phyloP scores from a whole-genome alignment of 92 coral and sea anemone genomes.

The Palythoa caribaeorum region DNA sequence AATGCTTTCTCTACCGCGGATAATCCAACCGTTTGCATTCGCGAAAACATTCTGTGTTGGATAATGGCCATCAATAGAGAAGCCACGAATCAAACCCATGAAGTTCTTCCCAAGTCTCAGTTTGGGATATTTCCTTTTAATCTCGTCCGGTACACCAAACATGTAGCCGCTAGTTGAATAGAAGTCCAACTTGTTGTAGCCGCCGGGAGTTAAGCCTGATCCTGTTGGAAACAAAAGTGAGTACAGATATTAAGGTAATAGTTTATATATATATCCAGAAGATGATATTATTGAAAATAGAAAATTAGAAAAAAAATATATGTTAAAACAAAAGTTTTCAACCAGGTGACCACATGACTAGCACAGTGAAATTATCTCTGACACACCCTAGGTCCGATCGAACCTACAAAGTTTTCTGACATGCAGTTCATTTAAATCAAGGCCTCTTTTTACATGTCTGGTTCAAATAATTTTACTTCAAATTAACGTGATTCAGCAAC shows the following conservation, averaged over 20 bases:
- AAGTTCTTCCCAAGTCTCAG: constrained; percentile 32
- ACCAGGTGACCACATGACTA: too few species aligned
- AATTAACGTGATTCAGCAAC: too few species aligned
- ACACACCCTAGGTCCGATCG: too few species aligned
- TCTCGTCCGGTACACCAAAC: constrained; percentile 29
- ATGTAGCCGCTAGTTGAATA: constrained; percentile 29
- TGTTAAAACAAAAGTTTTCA: too few species aligned
- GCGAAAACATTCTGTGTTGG: constrained; percentile 37
- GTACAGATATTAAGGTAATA: neutral
- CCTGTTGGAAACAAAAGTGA: neutral
- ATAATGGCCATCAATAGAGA: constrained; percentile 36
- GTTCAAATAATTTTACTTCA: too few species aligned
- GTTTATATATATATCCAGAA: too few species aligned
- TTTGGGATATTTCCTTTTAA: constrained; percentile 30
- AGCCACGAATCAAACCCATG: constrained; percentile 38
- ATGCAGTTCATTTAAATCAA: too few species aligned
- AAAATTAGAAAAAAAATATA: neutral
- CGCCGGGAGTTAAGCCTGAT: constrained; percentile 37
- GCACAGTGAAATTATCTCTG: too few species aligned
- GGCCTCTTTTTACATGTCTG: too few species aligned
- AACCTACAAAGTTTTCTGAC: too few species aligned
- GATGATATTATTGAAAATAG: neutral
- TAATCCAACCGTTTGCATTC: constrained; percentile 1
- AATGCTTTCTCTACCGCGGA: constrained; percentile 13
- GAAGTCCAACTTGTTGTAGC: constrained; percentile 41